phyloP scores from a whole-genome alignment of 2,113 vertebrate genomes.

The Octodon degus region DNA sequence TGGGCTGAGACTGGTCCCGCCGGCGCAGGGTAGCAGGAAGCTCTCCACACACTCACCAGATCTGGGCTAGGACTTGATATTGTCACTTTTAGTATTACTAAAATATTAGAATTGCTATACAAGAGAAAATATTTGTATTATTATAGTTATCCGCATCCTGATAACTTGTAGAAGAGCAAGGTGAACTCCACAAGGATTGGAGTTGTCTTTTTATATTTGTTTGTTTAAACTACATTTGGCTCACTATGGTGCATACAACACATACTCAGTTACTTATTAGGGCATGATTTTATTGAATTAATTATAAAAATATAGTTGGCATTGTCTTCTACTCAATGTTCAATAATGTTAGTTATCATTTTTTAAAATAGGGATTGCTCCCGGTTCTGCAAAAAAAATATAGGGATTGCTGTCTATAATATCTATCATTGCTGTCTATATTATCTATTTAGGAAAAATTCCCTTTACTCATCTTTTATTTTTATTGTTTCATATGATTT shows the following conservation, averaged over 20 bases:
- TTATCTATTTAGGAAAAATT: neutral
- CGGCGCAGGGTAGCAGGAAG: too few relatives aligned
- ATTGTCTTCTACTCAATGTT: neutral
- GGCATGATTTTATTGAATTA: neutral
- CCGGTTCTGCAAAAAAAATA: too few relatives aligned
- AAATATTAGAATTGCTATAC: too few relatives aligned
- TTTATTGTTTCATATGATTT: neutral
- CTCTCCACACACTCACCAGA: too few relatives aligned
- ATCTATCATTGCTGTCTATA: neutral
- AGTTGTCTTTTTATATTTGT: neutral
- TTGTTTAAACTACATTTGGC: constrained; percentile 7
- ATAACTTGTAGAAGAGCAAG: neutral
- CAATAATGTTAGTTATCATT: neutral
- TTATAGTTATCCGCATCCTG: neutral
- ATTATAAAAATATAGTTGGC: neutral
- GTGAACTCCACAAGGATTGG: neutral
- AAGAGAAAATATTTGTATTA: neutral
- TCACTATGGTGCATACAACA: neutral
- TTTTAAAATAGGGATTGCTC: neutral
- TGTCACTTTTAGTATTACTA: neutral
- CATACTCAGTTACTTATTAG: neutral
- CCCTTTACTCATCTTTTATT: neutral
- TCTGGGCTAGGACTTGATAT: too few relatives aligned
- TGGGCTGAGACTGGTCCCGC: too few relatives aligned
- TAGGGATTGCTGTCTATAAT: neutral